Conservation (phyloP, 53 echinoderm and acorn worm species). For the Astropecten irregularis region DNA sequence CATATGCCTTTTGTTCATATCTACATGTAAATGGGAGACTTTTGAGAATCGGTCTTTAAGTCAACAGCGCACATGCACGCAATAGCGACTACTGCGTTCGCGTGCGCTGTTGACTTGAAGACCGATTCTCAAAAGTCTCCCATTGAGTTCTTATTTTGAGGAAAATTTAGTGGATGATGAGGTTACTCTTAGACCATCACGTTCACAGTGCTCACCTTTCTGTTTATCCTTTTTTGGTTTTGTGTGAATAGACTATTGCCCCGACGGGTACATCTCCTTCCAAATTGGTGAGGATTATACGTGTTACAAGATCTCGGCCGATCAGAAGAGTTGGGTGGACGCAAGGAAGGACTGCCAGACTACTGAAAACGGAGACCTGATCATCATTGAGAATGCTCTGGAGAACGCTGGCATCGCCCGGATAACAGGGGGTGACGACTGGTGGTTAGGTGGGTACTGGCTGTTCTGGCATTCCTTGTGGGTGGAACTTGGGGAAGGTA, state of each 20-base stretch:
- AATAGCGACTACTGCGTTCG: too few relatives aligned
- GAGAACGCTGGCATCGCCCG: constrained; percentile 65
- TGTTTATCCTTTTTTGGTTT: too few relatives aligned
- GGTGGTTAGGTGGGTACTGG: constrained; percentile 80
- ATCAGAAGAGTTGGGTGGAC: constrained; percentile 53
- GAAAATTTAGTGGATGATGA: too few relatives aligned
- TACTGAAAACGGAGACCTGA: constrained; percentile 71
- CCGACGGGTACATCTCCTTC: constrained; percentile 70
- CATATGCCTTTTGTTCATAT: too few relatives aligned
- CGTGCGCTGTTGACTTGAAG: too few relatives aligned
- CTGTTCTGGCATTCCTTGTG: not conserved
- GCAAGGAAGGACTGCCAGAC: constrained; percentile 79
- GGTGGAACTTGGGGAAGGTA: not conserved
- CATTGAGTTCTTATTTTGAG: too few relatives aligned
- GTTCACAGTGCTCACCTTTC: too few relatives aligned
- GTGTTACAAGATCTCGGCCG: constrained; percentile 73
- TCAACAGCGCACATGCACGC: too few relatives aligned
- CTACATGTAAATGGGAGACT: too few relatives aligned
- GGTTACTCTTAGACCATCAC: too few relatives aligned
- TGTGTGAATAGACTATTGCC: constrained; percentile 82
- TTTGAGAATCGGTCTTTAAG: too few relatives aligned
- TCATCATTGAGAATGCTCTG: constrained; percentile 74
- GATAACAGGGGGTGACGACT: constrained; percentile 60
- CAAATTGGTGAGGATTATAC: constrained; percentile 50
- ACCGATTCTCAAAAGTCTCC: too few relatives aligned